Conservation (phyloP, 2,113 vertebrate species). For the Collichthys lucidus region DNA sequence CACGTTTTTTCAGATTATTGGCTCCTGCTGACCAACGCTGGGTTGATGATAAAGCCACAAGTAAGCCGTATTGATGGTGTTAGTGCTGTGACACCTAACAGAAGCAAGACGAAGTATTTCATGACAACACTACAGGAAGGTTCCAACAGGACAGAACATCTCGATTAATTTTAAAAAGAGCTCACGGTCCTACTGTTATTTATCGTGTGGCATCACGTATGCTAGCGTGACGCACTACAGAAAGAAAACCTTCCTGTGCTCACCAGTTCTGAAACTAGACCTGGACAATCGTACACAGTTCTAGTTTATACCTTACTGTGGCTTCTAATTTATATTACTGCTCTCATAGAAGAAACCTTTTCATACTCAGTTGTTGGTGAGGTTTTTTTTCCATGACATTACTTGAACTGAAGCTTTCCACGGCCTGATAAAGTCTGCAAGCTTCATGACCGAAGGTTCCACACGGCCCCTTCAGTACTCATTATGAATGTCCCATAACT, state of each 20-base stretch:
- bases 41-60: constrained; percentile 24
- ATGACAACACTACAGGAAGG: constrained; percentile 31
- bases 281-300: constrained; percentile 29
- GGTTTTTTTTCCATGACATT: constrained; percentile 43
- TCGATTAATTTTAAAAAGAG: neutral
- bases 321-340: constrained; percentile 21
- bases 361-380: constrained; percentile 16
- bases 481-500: constrained; percentile 37
- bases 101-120: constrained; percentile 15
- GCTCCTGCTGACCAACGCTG: constrained; percentile 23
- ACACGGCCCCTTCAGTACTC: neutral
- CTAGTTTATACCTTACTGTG: constrained; percentile 19
- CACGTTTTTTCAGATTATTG: neutral
- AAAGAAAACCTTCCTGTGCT: neutral
- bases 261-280: neutral
- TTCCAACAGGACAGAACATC: constrained; percentile 1
- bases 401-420: constrained; percentile 67
- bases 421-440: constrained; percentile 20
- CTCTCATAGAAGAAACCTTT: constrained; percentile 29
- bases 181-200: constrained; percentile 1
- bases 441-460: constrained; percentile 26
- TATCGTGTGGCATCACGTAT: neutral
- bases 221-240: neutral
- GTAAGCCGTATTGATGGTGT: constrained; percentile 17
- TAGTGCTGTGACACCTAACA: neutral